A percentile compares a stretch with the other conserved stretches of the same genome.
Conservation (phyloP, 2,113 vertebrate genomes). For the Numenius arquata region DNA sequence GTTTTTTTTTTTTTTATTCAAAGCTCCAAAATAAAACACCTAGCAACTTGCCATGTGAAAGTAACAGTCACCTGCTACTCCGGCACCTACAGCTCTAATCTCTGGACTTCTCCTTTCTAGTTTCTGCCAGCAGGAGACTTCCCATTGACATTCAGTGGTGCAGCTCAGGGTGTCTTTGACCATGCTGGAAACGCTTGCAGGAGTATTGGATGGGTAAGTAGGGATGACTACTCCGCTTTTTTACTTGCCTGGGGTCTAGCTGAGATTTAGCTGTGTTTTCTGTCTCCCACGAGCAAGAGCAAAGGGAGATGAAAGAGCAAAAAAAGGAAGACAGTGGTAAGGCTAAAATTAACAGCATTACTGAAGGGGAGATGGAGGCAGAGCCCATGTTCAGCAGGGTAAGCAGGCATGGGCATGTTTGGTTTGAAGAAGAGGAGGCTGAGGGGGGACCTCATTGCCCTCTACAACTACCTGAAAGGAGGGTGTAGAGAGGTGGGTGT, state of each 20-base stretch:
- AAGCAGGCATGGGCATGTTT: background rate
- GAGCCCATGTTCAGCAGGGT: background rate
- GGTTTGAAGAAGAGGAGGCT: no score
- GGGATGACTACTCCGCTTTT: background rate
- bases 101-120: background rate
- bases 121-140: background rate
- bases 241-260: background rate
- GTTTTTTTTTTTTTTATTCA: background rate
- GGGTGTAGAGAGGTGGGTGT: no score
- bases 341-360: background rate
- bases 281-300: background rate
- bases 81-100: background rate
- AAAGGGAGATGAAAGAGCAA: background rate
- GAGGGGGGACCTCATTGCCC: no score
- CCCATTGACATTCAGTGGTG: fast-evolving
- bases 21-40: background rate
- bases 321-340: background rate
- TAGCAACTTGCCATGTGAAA: background rate
- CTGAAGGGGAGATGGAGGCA: background rate
- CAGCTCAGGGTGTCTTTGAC: background rate
- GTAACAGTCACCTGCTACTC: background rate
- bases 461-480: no score
- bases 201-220: background rate
- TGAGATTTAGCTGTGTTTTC: background rate
- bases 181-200: background rate